phyloP scores from a whole-genome alignment of 2,797 vertebrate species.

The Schizopygopsis pylzovi region DNA sequence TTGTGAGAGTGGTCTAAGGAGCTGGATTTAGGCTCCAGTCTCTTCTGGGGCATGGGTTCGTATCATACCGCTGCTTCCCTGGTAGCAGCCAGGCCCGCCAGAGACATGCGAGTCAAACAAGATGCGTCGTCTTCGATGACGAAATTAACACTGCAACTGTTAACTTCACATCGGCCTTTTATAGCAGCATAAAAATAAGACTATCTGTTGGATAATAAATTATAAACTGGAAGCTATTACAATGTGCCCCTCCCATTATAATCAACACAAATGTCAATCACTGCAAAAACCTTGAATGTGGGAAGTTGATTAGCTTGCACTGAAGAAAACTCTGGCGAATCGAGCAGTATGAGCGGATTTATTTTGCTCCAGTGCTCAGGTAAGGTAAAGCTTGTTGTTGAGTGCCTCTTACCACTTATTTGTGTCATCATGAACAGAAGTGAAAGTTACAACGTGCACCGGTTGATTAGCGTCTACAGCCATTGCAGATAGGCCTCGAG shows the following conservation, averaged over 20 bases:
- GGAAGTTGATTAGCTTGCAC: neutral
- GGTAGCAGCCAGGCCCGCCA: too few species aligned
- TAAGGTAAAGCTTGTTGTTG: neutral
- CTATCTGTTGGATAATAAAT: too few species aligned
- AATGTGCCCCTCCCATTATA: neutral
- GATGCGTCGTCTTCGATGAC: too few species aligned
- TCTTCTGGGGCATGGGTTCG: too few species aligned
- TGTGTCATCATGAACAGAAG: neutral
- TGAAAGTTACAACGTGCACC: neutral
- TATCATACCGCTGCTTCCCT: too few species aligned
- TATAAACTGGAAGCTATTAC: too few species aligned
- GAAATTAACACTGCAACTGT: too few species aligned
- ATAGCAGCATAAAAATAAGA: too few species aligned
- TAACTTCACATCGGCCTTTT: too few species aligned
- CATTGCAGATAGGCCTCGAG: neutral
- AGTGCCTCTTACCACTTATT: neutral
- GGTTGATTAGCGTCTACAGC: neutral
- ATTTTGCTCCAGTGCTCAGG: neutral
- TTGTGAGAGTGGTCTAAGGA: too few species aligned
- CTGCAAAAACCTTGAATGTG: neutral
- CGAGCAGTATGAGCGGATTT: neutral
- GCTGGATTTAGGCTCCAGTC: too few species aligned
- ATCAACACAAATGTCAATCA: neutral
- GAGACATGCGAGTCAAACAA: too few species aligned
- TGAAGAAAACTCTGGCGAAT: neutral